phyloP scores from a whole-genome alignment of 2,888 invertebrate genomes.

The Xestobium rufovillosum region DNA sequence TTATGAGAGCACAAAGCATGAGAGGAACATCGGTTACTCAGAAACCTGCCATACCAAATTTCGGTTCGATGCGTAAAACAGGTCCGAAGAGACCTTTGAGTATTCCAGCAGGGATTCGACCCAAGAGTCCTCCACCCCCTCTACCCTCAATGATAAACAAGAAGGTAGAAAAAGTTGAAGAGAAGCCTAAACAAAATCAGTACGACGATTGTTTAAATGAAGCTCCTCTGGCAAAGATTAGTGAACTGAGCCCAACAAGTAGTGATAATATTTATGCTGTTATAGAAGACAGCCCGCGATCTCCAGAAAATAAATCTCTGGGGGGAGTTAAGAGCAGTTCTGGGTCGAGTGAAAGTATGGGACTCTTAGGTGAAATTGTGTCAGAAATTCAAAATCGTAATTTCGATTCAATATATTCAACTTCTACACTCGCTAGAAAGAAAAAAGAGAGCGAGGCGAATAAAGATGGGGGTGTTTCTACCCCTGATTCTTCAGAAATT shows the following conservation, averaged over 20 bases:
- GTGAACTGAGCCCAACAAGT: constrained; percentile 47
- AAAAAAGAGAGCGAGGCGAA: constrained; percentile 47
- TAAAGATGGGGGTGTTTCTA: constrained; percentile 30
- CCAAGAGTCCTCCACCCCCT: constrained; percentile 70
- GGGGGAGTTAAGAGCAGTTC: constrained; percentile 37
- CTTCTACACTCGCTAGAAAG: constrained; percentile 60
- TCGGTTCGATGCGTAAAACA: constrained; percentile 74
- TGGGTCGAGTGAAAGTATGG: constrained; percentile 62
- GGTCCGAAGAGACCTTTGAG: constrained; percentile 65
- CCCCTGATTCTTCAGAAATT: constrained; percentile 42
- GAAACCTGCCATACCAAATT: constrained; percentile 62
- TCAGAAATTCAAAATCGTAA: constrained; percentile 80
- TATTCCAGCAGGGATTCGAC: constrained; percentile 58
- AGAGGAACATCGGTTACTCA: constrained; percentile 46
- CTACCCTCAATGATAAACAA: constrained; percentile 48
- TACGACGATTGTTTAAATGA: constrained; percentile 77
- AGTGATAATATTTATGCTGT: constrained; percentile 80
- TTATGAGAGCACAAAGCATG: constrained; percentile 78
- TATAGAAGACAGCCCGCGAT: constrained; percentile 68
- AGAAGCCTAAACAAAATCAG: constrained; percentile 48
- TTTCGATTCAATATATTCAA: constrained; percentile 80
- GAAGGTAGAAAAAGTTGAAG: constrained; percentile 38
- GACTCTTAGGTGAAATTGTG: constrained; percentile 78
- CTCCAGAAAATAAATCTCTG: constrained; percentile 38
- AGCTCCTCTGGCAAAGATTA: constrained; percentile 54